Evolutionary conservation across 1,140 invertebrate genomes (phyloP).

Genomic region (Drosophila tsacasi): DNA sequence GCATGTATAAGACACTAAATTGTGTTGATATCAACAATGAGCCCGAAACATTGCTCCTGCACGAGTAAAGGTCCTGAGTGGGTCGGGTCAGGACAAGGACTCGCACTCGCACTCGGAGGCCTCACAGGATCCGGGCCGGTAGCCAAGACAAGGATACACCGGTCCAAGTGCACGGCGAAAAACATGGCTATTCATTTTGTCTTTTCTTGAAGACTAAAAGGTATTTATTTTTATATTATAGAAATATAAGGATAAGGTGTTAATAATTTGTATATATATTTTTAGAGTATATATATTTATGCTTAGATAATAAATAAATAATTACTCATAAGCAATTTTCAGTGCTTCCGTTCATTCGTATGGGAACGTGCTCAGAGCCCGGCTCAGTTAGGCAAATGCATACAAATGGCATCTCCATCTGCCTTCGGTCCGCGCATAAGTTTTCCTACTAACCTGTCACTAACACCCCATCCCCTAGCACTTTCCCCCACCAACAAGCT

Average conservation of each 20-base stretch:
- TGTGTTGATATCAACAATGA: constrained; percentile 83
- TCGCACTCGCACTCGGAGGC: constrained; percentile 23
- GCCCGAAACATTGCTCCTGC: constrained; percentile 71
- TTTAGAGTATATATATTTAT: too few species aligned
- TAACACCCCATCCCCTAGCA: constrained; percentile 8
- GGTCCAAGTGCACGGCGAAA: not conserved
- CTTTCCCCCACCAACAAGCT: not conserved
- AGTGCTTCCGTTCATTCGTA: constrained; percentile 8
- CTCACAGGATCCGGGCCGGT: constrained; percentile 21
- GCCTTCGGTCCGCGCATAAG: constrained; percentile 45
- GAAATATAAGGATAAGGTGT: too few species aligned
- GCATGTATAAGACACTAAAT: constrained; percentile 79
- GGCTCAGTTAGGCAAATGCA: constrained; percentile 73
- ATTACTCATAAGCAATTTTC: not conserved
- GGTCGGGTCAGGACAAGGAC: constrained; percentile 46
- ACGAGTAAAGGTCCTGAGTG: constrained; percentile 46
- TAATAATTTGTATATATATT: too few species aligned
- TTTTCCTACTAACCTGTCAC: constrained; percentile 36
- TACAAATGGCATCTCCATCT: constrained; percentile 66
- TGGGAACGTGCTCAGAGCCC: constrained; percentile 51
- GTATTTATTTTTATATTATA: too few species aligned
- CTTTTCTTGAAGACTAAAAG: too few species aligned
- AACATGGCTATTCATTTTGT: not conserved
- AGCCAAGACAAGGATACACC: constrained; percentile 65
- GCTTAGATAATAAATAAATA: not conserved